Percentiles rank a stretch among this genome's conserved stretches.
phyloP scores from a whole-genome alignment of 2,113 vertebrate genomes.

The Trematocara zebra region DNA sequence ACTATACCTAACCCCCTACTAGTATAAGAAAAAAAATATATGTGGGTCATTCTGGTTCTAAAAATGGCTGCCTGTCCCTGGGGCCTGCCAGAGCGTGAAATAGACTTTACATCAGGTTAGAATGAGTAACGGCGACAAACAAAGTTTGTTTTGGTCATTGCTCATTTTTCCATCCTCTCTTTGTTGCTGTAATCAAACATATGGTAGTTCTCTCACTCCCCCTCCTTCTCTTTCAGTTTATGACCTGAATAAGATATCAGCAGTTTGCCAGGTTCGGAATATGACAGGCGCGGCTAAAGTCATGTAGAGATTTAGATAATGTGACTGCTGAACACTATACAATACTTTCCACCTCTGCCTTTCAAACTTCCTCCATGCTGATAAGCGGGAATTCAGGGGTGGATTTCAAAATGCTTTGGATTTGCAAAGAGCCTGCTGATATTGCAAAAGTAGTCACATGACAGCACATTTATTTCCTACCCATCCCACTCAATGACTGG shows the following conservation, averaged over 20 bases:
- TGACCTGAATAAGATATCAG: conserved; percentile 71
- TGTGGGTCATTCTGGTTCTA: conserved; percentile 63
- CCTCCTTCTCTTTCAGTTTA: conserved; percentile 12
- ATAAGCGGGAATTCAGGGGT: conserved; percentile 46
- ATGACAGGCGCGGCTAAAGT: conserved; percentile 53
- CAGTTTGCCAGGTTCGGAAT: conserved; percentile 41
- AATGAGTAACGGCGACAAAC: conserved; percentile 34
- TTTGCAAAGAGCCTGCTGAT: conserved; percentile 25
- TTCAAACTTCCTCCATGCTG: conserved; percentile 29
- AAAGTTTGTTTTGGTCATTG: conserved; percentile 32
- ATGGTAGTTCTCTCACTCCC: conserved; percentile 1
- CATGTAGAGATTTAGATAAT: conserved; percentile 63
- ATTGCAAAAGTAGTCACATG: conserved; percentile 29
- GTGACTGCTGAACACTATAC: conserved; percentile 17
- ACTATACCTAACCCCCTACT: conserved; percentile 31
- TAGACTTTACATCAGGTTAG: conserved; percentile 72
- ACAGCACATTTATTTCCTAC: conserved; percentile 36
- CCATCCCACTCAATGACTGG: neutral
- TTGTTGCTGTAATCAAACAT: conserved; percentile 54
- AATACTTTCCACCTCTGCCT: conserved; percentile 52
- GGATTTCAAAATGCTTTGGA: conserved; percentile 42
- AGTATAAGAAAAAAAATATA: conserved; percentile 45
- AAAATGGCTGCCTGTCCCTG: conserved; percentile 54
- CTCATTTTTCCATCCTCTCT: conserved; percentile 58
- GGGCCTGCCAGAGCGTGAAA: conserved; percentile 69